phyloP scores from a whole-genome alignment of 1,140 invertebrate genomes.

The Dendrolimus kikuchii region DNA sequence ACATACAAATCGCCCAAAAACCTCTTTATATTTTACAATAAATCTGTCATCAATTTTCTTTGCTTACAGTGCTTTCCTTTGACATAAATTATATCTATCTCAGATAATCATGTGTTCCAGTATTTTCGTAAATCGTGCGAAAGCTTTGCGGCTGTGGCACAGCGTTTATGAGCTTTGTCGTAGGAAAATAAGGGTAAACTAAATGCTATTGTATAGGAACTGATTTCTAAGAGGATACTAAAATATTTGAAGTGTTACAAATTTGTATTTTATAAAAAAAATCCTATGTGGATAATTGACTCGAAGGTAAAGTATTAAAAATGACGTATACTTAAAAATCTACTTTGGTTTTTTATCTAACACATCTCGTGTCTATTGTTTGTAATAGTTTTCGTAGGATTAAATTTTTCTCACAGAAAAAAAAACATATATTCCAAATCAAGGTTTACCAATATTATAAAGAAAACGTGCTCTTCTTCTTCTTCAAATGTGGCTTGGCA shows the following conservation, averaged over 20 bases:
- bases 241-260: constrained; percentile 68
- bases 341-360: too few species aligned
- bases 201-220: constrained; percentile 59
- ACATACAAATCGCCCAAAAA: too few species aligned
- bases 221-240: constrained; percentile 61
- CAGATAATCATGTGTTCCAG: constrained; percentile 60
- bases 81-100: constrained; percentile 38
- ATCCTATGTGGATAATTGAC: constrained; percentile 18
- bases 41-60: background rate
- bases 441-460: too few species aligned
- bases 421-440: too few species aligned
- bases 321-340: too few species aligned
- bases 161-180: constrained; percentile 62
- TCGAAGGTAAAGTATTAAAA: too few species aligned
- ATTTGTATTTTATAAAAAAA: constrained; percentile 57
- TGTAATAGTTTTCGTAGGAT: too few species aligned
- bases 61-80: background rate
- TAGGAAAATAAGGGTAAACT: constrained; percentile 61
- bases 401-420: too few species aligned
- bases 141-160: constrained; percentile 45
- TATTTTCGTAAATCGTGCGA: constrained; percentile 38
- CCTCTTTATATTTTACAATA: background rate
- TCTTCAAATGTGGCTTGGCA: too few species aligned
- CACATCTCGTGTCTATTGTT: too few species aligned
- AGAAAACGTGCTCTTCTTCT: too few species aligned